Percentiles rank a stretch among this genome's conserved stretches.
phyloP scores from a whole-genome alignment of 2,888 invertebrate genomes.

The Pseudolycoriella hygida region DNA sequence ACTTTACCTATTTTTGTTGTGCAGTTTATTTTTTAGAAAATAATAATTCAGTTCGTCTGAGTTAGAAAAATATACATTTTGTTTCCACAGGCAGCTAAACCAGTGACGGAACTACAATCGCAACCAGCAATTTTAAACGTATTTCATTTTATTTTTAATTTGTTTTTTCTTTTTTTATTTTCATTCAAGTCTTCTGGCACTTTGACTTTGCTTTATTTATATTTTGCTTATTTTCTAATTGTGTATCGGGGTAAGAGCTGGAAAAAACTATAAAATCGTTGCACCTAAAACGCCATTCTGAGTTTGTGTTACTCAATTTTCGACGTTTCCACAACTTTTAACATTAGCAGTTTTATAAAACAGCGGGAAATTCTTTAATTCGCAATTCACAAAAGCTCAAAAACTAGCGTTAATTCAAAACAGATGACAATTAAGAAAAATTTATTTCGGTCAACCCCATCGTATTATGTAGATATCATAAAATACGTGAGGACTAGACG shows the following conservation, averaged over 20 bases:
- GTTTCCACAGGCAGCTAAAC: constrained; percentile 48
- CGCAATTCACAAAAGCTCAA: too few relatives aligned
- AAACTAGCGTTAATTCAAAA: too few relatives aligned
- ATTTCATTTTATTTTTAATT: constrained; percentile 14
- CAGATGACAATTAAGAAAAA: too few relatives aligned
- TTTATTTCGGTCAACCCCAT: too few relatives aligned
- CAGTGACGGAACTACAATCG: constrained; percentile 47
- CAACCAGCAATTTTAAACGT: constrained; percentile 30
- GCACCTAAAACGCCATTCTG: too few relatives aligned
- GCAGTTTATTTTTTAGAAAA: too few relatives aligned
- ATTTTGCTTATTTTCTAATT: background rate
- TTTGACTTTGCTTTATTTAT: background rate
- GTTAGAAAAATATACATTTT: constrained; percentile 21
- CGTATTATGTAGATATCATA: too few relatives aligned
- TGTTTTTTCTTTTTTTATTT: constrained; percentile 9
- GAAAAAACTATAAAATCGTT: too few relatives aligned
- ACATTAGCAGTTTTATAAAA: too few relatives aligned
- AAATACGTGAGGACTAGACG: too few relatives aligned
- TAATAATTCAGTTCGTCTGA: constrained; percentile 1
- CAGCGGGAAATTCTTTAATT: too few relatives aligned
- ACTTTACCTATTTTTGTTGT: too few relatives aligned
- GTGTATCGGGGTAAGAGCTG: background rate
- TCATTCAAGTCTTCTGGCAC: background rate
- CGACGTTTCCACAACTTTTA: background rate
- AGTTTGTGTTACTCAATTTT: background rate